Base-by-base conservation (phyloP, 2,888 invertebrate species). In the Fragum sueziense region DNA sequence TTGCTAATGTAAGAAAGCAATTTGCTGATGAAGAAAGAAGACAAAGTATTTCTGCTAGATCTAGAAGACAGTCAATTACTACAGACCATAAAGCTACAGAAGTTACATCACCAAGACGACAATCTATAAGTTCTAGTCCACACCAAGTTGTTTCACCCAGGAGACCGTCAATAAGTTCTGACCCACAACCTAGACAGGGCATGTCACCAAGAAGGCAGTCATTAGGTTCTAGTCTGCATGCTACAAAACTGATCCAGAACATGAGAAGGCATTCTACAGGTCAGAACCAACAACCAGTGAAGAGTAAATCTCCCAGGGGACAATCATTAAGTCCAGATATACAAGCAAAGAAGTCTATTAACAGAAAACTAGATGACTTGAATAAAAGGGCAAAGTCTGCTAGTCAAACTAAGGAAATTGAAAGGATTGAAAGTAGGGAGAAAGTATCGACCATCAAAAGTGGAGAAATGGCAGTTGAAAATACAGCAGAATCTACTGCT, bases 351-450 rank as follows among this genome's bases (percentile, higher is more conserved):
- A n/a, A n/a, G 9, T n/a, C n/a, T 47, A 20, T n/a, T 65, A 9
- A 69, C 2, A 51, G 22, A 20, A 52, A 69, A 41, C 65, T 41
- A n/a, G 62, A 51, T n/a, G 37, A 54, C 34, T 51, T 52, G 22
- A 52, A 52, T n/a, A 70, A 76, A 33, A 70, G 76, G 25, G 54
- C 70, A 14, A 62, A 70, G 29, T 76, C 76, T 1, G 76, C 76
- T 1, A 61, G 29, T 4, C 71, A 72, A 29, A 29, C 31, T 1
- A 27, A n/a, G 14, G 22, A 27, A 9, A 72, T 3, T 22, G 9
- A 65, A 27, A 27, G 17, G 1, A 29, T 61, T 31, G 27, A 27
- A 22, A 41, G 6, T 22, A 65, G 41, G 34, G 41, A 25, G 20
- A 65, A 25, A 20, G n/a, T 47, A 20, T 9, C 47, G 1, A 25